phyloP scores from a whole-genome alignment of 2,797 vertebrate species.

The Platyrinchus mystaceus region DNA sequence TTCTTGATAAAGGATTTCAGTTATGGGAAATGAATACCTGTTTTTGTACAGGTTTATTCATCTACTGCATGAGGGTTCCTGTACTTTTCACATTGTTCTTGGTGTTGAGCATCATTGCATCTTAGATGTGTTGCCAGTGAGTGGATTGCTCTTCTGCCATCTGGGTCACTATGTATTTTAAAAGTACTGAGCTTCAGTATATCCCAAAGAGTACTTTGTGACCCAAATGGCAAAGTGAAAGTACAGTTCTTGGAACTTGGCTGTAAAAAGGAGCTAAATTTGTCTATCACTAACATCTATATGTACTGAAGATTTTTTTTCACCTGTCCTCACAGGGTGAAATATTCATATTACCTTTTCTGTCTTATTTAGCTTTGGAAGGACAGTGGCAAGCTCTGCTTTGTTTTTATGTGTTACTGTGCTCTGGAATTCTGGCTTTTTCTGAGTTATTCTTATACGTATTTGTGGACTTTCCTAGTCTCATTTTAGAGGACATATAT shows the following conservation, averaged over 20 bases:
- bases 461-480: background rate
- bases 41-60: background rate
- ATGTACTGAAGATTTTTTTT: background rate
- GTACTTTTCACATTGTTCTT: background rate
- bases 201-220: background rate
- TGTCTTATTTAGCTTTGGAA: background rate
- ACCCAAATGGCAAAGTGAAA: background rate
- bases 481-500: background rate
- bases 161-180: background rate
- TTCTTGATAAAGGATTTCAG: background rate
- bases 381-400: background rate
- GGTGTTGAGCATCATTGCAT: background rate
- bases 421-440: background rate
- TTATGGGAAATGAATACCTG: background rate
- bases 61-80: background rate
- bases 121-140: background rate
- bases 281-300: background rate
- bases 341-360: background rate
- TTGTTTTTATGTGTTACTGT: background rate
- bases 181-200: background rate
- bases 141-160: background rate
- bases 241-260: background rate
- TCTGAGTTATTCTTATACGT: background rate
- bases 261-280: background rate
- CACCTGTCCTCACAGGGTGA: background rate